These are phyloP conservation scores for Pandemis corylana DNA, from an alignment of 2,888 invertebrate genomes.

Conservation along the genomic window DNA sequence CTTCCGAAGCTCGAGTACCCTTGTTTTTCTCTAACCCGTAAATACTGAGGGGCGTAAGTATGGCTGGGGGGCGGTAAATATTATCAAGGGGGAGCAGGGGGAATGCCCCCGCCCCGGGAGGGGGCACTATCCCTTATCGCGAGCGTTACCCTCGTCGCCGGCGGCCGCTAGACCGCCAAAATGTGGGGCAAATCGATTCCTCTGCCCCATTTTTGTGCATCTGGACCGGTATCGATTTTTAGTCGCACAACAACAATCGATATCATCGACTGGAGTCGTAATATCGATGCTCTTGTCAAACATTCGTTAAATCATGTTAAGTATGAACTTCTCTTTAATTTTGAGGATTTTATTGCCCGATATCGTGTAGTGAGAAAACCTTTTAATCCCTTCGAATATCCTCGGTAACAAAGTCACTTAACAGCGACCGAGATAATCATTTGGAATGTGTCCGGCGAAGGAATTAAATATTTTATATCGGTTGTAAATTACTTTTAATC, in stretches of 20 bases:
- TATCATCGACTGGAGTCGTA: constrained; percentile 40
- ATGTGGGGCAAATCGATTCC: constrained; percentile 84
- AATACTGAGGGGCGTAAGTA: constrained; percentile 85
- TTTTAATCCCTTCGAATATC: constrained; percentile 49
- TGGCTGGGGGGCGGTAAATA: constrained; percentile 85
- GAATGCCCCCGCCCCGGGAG: constrained; percentile 67
- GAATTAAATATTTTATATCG: constrained; percentile 73
- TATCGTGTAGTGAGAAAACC: neutral
- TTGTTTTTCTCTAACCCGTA: constrained; percentile 85
- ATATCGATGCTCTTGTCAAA: neutral
- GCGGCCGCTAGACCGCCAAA: constrained; percentile 80
- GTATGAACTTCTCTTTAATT: neutral
- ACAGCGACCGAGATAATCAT: constrained; percentile 69
- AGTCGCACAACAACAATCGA: constrained; percentile 52
- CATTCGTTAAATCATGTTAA: neutral
- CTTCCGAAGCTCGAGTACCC: constrained; percentile 84
- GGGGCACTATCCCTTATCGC: constrained; percentile 85
- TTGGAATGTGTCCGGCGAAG: constrained; percentile 66
- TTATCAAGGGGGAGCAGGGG: constrained; percentile 78
- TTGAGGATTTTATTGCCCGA: neutral
- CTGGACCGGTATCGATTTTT: constrained; percentile 83
- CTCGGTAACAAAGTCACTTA: constrained; percentile 68
- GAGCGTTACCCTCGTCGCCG: constrained; percentile 83
- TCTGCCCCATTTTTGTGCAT: constrained; percentile 84
- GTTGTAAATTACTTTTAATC: constrained; percentile 72